Evolutionary conservation across 2,113 vertebrate genomes (phyloP).

Genomic region (Junco hyemalis): DNA sequence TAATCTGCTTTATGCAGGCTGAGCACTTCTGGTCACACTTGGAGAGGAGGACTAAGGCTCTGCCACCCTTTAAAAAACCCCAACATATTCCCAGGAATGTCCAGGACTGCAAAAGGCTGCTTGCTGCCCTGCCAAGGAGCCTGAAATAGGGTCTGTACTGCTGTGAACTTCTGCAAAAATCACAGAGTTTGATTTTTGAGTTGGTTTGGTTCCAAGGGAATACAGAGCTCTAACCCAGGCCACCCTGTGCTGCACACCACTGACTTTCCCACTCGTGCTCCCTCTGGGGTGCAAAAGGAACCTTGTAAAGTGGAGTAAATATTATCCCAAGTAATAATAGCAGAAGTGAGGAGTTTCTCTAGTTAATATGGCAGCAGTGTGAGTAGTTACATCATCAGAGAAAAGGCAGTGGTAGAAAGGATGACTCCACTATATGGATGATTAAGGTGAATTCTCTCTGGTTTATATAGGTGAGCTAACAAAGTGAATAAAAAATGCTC

Average conservation of each 20-base stretch:
- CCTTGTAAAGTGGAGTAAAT: not conserved
- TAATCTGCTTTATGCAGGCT: not conserved
- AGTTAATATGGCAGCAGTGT: not conserved
- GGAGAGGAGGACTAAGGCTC: not conserved
- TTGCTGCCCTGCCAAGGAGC: not conserved
- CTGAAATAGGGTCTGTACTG: not conserved
- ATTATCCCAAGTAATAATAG: not conserved
- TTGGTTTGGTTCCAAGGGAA: not conserved
- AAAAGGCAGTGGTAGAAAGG: not conserved
- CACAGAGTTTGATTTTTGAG: not conserved
- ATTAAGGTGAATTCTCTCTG: not conserved
- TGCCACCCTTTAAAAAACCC: not conserved
- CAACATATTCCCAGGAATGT: not conserved
- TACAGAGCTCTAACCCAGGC: not conserved
- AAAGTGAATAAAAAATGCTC: not conserved
- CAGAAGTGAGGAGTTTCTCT: not conserved
- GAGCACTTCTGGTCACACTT: not conserved
- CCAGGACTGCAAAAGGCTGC: not conserved
- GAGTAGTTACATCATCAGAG: not conserved
- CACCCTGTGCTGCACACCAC: not conserved
- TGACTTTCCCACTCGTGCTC: not conserved
- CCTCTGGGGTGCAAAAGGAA: not conserved
- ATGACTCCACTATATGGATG: accelerated
- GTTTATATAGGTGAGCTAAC: not conserved
- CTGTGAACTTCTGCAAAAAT: conserved; percentile 12